phyloP scores from a whole-genome alignment of 2,113 vertebrate species.

The Halcyon senegalensis region DNA sequence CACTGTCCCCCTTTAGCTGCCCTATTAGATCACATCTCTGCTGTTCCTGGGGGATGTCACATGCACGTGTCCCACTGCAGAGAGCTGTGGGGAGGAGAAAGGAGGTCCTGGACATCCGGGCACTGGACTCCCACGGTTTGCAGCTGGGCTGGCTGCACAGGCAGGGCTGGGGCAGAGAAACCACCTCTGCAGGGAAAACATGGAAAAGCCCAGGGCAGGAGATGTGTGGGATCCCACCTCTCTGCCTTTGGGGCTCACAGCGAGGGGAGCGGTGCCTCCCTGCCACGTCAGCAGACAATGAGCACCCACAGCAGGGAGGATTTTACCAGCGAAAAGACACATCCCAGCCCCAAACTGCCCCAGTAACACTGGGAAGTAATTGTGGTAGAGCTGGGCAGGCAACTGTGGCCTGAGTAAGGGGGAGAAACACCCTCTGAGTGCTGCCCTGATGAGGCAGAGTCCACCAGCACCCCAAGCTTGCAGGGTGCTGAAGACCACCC shows the following conservation, averaged over 20 bases:
- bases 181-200: neutral
- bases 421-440: neutral
- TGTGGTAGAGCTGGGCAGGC: neutral
- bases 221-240: neutral
- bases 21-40: rapidly evolving
- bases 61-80: rapidly evolving
- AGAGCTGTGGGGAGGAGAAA: neutral
- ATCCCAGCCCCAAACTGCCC: neutral
- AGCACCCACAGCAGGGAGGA: no score
- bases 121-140: rapidly evolving
- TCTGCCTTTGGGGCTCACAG: rapidly evolving
- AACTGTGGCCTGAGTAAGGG: rapidly evolving
- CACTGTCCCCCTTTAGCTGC: neutral
- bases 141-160: neutral
- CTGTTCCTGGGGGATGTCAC: neutral
- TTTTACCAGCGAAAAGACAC: neutral
- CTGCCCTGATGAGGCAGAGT: neutral
- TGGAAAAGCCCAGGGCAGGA: neutral
- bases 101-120: rapidly evolving
- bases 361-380: no score
- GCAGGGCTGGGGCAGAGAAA: rapidly evolving
- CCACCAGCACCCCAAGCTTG: rapidly evolving
- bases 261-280: rapidly evolving
- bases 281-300: rapidly evolving
- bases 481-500: no score